Evolutionary conservation across 1,140 invertebrate species (phyloP).

Genomic region (Tyrophagus putrescentiae): DNA sequence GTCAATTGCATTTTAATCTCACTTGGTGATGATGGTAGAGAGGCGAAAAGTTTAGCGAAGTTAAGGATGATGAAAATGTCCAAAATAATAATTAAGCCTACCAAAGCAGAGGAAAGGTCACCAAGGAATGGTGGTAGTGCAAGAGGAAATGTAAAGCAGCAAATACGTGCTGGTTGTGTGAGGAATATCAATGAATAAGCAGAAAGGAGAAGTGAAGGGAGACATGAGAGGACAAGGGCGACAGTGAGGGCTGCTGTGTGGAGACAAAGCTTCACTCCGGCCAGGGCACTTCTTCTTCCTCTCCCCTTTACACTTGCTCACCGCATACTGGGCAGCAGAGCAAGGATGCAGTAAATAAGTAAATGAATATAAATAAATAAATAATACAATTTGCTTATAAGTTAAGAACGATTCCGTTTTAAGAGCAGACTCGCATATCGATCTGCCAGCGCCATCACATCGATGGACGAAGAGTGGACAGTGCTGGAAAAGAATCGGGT

Average conservation of each 20-base stretch:
- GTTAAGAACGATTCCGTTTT: neutral
- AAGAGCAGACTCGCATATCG: no score
- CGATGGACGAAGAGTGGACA: no score
- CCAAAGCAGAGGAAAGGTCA: conserved; percentile 6
- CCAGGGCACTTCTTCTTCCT: no score
- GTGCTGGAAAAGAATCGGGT: no score
- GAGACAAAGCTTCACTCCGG: no score
- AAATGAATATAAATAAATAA: conserved; percentile 13
- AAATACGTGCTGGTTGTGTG: conserved; percentile 1
- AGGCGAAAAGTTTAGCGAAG: no score
- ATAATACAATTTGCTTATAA: conserved; percentile 9
- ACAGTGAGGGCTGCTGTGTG: no score
- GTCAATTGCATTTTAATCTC: conserved; percentile 8
- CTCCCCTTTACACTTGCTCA: no score
- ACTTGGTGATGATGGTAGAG: neutral
- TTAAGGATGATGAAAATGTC: conserved; percentile 7
- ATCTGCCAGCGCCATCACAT: no score
- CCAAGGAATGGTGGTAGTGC: conserved; percentile 4
- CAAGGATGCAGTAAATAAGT: conserved; percentile 1
- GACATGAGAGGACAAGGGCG: neutral
- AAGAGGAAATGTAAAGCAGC: conserved; percentile 8
- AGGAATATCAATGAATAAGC: conserved; percentile 6
- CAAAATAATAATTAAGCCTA: conserved; percentile 5
- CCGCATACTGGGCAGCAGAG: neutral
- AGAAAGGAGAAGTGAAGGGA: neutral